A percentile compares a stretch with the other conserved stretches of the same genome.
phyloP scores from a whole-genome alignment of 2,797 vertebrate species.

The Petrocephalus schoutedeni region DNA sequence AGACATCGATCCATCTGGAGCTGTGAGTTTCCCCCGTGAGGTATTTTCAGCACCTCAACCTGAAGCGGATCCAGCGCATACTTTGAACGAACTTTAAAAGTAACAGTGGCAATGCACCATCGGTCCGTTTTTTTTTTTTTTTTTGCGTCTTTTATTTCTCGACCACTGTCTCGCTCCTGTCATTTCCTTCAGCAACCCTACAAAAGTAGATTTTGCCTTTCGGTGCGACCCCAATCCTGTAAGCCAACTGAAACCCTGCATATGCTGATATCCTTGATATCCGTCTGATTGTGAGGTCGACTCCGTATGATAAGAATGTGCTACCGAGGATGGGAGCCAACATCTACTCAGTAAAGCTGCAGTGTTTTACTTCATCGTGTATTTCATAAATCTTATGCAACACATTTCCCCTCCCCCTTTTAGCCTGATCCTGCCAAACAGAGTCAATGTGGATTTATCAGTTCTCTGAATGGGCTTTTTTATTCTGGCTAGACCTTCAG shows the following conservation, averaged over 20 bases:
- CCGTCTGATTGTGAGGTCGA: background rate
- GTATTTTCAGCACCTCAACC: background rate
- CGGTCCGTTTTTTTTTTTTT: background rate
- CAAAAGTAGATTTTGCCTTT: background rate
- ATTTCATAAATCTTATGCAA: constrained; percentile 23
- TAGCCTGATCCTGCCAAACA: constrained; percentile 23
- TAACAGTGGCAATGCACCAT: background rate
- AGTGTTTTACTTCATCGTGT: constrained; percentile 18
- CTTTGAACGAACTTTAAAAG: background rate
- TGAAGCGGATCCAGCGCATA: background rate
- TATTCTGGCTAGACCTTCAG: constrained; percentile 24
- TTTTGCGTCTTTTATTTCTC: background rate
- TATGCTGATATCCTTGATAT: background rate
- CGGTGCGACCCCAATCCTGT: background rate
- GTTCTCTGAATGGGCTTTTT: constrained; percentile 28
- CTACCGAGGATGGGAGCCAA: background rate
- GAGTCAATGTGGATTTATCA: constrained; percentile 31
- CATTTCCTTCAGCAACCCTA: background rate
- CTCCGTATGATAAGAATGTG: background rate
- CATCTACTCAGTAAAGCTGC: constrained; percentile 4
- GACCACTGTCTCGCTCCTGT: background rate
- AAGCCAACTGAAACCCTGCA: background rate
- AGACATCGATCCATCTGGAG: background rate
- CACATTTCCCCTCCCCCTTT: background rate
- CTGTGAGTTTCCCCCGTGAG: background rate